Percentiles rank a stretch among this genome's conserved stretches.
Evolutionary conservation across 2,113 vertebrate species (phyloP).

Genomic region (Campylomormyrus tamandua): DNA sequence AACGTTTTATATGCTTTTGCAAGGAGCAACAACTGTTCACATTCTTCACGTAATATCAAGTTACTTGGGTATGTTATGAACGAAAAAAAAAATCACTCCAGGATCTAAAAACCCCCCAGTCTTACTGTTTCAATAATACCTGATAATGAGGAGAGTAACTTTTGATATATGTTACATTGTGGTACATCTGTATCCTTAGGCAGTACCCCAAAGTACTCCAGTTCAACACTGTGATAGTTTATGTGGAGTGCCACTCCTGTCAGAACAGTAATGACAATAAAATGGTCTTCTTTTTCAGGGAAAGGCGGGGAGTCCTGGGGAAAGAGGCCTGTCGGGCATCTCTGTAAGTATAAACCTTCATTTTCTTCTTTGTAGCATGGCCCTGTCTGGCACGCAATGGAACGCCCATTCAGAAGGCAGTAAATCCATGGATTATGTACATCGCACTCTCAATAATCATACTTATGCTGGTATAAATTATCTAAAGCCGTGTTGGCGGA

Average conservation of each 20-base stretch:
- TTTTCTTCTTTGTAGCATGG: not conserved
- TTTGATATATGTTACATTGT: not conserved
- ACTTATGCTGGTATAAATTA: not conserved
- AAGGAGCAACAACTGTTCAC: not conserved
- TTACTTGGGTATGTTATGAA: not conserved
- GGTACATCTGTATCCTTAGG: not conserved
- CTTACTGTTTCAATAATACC: not conserved
- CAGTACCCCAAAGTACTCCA: not conserved
- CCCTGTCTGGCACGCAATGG: not conserved
- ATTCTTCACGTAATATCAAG: not conserved
- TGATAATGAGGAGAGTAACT: not conserved
- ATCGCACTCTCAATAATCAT: not conserved
- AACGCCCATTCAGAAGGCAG: not conserved
- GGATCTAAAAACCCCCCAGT: not conserved
- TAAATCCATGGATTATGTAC: not conserved
- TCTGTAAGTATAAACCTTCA: slow-evolving; percentile 62
- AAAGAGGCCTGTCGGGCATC: slow-evolving; percentile 72
- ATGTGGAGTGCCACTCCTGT: not conserved
- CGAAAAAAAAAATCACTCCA: not conserved
- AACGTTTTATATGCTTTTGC: not conserved
- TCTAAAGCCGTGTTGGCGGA: not conserved
- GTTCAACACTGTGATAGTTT: not conserved
- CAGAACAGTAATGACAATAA: not conserved
- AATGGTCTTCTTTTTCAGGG: slow-evolving; percentile 63
- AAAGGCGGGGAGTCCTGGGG: slow-evolving; percentile 79